phyloP scores from a whole-genome alignment of 2,888 invertebrate species.

The Ochropleura plecta region DNA sequence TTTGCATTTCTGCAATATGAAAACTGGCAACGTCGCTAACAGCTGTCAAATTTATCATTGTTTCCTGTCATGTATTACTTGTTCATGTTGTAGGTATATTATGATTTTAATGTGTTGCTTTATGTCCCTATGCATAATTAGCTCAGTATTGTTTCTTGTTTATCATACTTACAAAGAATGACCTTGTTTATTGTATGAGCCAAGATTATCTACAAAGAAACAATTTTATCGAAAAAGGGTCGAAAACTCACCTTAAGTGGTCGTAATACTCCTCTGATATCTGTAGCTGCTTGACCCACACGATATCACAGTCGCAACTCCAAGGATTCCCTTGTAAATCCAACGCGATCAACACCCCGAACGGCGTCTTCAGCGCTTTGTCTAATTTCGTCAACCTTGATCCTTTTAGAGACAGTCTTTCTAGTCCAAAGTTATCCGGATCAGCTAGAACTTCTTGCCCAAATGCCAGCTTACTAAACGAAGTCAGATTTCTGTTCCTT shows the following conservation, averaged over 20 bases:
- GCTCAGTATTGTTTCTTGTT: neutral
- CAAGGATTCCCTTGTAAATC: conserved; percentile 92
- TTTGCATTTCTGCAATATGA: neutral
- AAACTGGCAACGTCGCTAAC: neutral
- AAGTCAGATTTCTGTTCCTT: conserved; percentile 88
- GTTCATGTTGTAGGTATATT: neutral
- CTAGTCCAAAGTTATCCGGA: conserved; percentile 84
- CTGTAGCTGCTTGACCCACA: conserved; percentile 87
- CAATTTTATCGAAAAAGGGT: neutral
- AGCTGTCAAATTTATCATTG: neutral
- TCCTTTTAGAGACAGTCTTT: conserved; percentile 84
- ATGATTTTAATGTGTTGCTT: no score
- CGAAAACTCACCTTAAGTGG: conserved; percentile 83
- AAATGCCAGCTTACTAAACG: conserved; percentile 86
- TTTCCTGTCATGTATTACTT: neutral
- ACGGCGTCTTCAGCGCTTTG: conserved; percentile 80
- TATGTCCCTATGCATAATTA: neutral
- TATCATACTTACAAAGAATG: neutral
- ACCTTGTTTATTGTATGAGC: neutral
- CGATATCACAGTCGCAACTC: conserved; percentile 91
- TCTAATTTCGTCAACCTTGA: conserved; percentile 85
- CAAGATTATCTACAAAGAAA: neutral
- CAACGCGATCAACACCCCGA: conserved; percentile 84
- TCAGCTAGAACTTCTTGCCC: conserved; percentile 82
- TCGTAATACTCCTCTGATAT: conserved; percentile 82